Evolutionary conservation across 1,140 invertebrate species (phyloP).

Genomic region (Penaeus indicus): DNA sequence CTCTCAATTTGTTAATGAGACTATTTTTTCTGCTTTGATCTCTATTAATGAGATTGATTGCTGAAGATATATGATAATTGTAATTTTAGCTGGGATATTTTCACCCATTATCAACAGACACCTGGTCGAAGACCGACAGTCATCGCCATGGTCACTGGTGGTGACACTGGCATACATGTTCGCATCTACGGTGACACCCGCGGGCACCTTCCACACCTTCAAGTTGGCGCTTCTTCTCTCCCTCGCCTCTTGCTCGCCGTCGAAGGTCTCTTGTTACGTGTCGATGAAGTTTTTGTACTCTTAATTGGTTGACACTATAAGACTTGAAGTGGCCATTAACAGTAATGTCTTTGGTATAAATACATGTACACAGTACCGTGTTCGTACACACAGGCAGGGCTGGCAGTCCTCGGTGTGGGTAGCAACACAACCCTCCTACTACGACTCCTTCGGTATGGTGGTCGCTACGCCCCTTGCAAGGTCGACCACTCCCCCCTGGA

Average conservation of each 20-base stretch:
- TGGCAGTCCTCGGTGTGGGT: conserved; percentile 63
- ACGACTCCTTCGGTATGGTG: conserved; percentile 47
- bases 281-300: not conserved
- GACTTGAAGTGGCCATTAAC: not conserved
- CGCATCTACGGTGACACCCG: conserved; percentile 48
- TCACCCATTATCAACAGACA: conserved; percentile 23
- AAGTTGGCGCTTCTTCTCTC: conserved; percentile 62
- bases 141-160: conserved; percentile 60
- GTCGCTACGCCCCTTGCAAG: conserved; percentile 35
- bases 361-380: too few species aligned
- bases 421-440: conserved; percentile 53
- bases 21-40: not conserved
- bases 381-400: conserved; percentile 47
- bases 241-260: conserved; percentile 47
- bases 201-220: conserved; percentile 62
- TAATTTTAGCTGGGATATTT: not conserved
- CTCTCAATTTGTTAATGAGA: not conserved
- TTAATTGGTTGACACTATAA: not conserved
- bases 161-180: conserved; percentile 63
- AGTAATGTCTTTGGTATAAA: too few species aligned
- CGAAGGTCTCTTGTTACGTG: conserved; percentile 27
- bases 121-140: conserved; percentile 47
- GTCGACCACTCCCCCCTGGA: conserved; percentile 47
- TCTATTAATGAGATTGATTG: not conserved
- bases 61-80: not conserved